Evolutionary conservation across 2,888 invertebrate species (phyloP), one percentile per base, ranked within the genome.

Genomic region (Anthophora plumipes): DNA sequence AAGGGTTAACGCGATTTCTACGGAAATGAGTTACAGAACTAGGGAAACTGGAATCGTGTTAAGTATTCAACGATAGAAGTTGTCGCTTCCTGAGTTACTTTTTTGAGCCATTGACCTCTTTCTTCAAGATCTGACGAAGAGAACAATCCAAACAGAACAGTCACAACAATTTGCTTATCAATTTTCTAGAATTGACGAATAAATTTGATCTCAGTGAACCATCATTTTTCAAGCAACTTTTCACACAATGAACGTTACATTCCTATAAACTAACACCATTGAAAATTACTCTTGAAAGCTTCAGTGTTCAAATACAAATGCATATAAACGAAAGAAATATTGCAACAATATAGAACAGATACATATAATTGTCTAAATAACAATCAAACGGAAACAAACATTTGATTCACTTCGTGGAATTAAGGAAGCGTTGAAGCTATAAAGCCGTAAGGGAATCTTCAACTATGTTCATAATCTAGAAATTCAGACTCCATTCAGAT

Each of bases 381-480:
- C 64, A 52, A 80, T 72, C 67, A 59, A 67, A 55, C 46, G 63
- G 67, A 12, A 50, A 22, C 81, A 77, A 83, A 83, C 77, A 70
- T 77, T 66, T 64, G 77, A 72, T 68, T 70, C 37, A 25, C 59
- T 72, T 64, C 43, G 37, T 46, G 64, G 55, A 73, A 80, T 85
- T 79, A 81, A 64, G 64, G 48, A 46, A 85, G 83, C 75, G 77
- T 73, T 64, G 69, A 80, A 85, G 41, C 59, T 64, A 61, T 67
- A 77, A n/a, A 75, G 37, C 57, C 60, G 55, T 64, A 70, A 79
- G 64, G 43, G 78, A 72, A 55, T 77, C 72, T 57, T 72, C 75
- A 74, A 80, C 80, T 85, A 61, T 66, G 80, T 76, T 72, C 66
- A 76, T 78, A 76, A 83, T 78, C 61, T 54, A 57, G 20, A 83